Evolutionary conservation across 2,797 vertebrate species (phyloP), one percentile per base, ranked within the genome.

Genomic region (Ctenopoma multispine): DNA sequence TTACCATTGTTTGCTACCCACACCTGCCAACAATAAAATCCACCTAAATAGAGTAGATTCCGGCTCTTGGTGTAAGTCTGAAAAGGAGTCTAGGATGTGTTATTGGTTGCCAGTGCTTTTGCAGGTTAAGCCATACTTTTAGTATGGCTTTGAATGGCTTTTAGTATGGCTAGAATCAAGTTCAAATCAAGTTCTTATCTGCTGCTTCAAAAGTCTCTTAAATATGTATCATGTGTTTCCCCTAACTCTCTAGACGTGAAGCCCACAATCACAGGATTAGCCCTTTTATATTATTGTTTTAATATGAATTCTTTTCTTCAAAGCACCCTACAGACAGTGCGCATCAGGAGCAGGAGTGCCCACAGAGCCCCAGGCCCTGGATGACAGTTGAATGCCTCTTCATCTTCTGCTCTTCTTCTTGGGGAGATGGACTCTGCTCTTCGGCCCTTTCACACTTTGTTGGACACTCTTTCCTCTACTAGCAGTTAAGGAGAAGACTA

Each of bases 401-500:
- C 48, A 64, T 66, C 46, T n/a, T 60, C 60, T 61, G 41, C 50
- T 69, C 29, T 34, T 69, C 59, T 49, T 48, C 63, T 62, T 4
- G 34, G 41, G 51, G 59, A 44, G 82, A 66, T 43, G 78, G 86
- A 86, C 69, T 51, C 69, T 75, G 13, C 58, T 58, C 38, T 80
- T 63, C 12, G 7, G 29, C 59, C 70, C 69, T n/a, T 53, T 74
- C 59, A 11, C 49, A 74, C 53, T 85, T 47, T 3, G 0, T 80
- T 81, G 79, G 67, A 59, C 66, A 56, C 38, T 57, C 59, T 73
- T 62, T 60, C 69, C 58, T 78, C 41, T 55, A 65, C 69, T 73
- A 51, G 65, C 59, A 55, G 46, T 87, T 27, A 82, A 84, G 75
- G 53, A 67, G 82, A 75, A 72, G 78, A 73, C 72, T 71, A 80